phyloP scores from a whole-genome alignment of 2,797 vertebrate species.

The Xerus rutilus region DNA sequence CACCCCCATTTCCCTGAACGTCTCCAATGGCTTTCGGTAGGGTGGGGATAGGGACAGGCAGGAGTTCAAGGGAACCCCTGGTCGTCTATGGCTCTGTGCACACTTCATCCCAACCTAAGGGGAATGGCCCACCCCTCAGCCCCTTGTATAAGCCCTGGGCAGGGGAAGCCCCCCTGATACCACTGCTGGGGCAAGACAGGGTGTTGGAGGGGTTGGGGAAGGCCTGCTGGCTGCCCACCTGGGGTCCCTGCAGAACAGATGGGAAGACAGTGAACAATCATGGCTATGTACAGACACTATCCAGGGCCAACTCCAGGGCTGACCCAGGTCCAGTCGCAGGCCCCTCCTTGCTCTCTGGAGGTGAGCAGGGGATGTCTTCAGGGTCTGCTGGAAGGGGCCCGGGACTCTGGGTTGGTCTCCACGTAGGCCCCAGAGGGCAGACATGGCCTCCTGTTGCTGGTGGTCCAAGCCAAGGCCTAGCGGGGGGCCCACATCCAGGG shows the following conservation, averaged over 20 bases:
- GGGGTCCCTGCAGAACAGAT: slow-evolving; percentile 31
- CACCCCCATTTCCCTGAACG: slow-evolving; percentile 81
- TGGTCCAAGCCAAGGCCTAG: background rate
- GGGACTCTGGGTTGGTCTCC: background rate
- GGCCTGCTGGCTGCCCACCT: background rate
- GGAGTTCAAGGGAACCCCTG: background rate
- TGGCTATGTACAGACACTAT: slow-evolving; percentile 76
- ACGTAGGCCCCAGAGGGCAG: background rate
- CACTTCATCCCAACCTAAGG: slow-evolving; percentile 52
- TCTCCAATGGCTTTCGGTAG: slow-evolving; percentile 81
- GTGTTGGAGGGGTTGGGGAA: background rate
- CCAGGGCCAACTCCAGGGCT: background rate
- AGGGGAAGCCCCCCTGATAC: background rate
- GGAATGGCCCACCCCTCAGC: background rate
- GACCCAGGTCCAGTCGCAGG: slow-evolving; percentile 6
- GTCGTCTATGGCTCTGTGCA: slow-evolving; percentile 76
- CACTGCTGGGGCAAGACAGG: background rate
- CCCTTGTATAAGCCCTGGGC: background rate
- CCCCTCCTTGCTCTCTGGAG: background rate
- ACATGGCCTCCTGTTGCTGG: slow-evolving; percentile 30
- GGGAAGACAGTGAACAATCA: slow-evolving; percentile 39
- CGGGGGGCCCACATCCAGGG: background rate
- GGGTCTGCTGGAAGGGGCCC: background rate
- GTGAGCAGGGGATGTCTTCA: background rate
- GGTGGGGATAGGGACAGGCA: slow-evolving; percentile 14